These are phyloP conservation scores for Heliconius hortense DNA, from an alignment of 2,888 invertebrate species.

Conservation along the genomic window DNA sequence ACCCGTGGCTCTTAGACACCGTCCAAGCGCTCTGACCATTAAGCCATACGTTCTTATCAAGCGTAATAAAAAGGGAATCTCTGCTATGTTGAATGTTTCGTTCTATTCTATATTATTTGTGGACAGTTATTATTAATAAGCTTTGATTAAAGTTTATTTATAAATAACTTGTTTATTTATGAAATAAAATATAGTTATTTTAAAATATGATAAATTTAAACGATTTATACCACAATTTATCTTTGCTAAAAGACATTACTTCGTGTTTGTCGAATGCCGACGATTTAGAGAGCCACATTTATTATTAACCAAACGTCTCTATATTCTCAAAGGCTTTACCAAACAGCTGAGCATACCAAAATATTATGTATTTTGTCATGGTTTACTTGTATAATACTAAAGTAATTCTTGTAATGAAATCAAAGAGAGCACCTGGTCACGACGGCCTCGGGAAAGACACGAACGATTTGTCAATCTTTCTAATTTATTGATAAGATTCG, in stretches of 20 bases:
- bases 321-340: slow-evolving; percentile 12
- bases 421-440: slow-evolving; percentile 23
- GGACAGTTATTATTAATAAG: not conserved
- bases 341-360: slow-evolving; percentile 7
- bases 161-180: not conserved
- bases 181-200: not conserved
- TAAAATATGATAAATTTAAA: not conserved
- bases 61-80: not conserved
- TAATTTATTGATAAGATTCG: slow-evolving; percentile 37
- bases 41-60: too few species aligned
- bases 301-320: slow-evolving; percentile 1
- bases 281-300: slow-evolving; percentile 1
- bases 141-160: not conserved
- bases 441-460: slow-evolving; percentile 23
- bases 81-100: not conserved
- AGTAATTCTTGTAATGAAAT: slow-evolving; percentile 20
- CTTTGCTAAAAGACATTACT: not conserved
- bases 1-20: too few species aligned
- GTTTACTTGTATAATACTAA: slow-evolving; percentile 22
- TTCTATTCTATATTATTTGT: not conserved
- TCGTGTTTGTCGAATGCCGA: not conserved
- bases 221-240: not conserved
- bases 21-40: too few species aligned
- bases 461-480: slow-evolving; percentile 36
- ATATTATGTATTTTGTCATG: slow-evolving; percentile 15